Conservation (phyloP, 2,888 invertebrate species). For the Drosophila meridiana region DNA sequence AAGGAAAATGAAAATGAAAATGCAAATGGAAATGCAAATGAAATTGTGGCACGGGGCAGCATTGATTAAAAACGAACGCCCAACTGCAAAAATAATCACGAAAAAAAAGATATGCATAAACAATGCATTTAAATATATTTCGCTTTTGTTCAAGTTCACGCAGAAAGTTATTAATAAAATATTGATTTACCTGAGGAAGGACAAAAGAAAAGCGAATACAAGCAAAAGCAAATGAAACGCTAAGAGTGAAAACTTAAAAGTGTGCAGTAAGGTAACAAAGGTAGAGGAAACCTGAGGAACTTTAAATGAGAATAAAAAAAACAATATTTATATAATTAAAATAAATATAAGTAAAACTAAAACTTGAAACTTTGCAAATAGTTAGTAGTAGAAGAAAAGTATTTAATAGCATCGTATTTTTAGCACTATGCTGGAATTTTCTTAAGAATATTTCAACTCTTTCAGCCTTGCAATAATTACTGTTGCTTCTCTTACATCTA, state of each 20-base stretch:
- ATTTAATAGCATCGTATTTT: background rate
- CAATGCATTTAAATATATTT: slow-evolving; percentile 21
- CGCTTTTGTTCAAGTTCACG: background rate
- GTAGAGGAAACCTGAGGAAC: background rate
- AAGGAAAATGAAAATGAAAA: slow-evolving; percentile 38
- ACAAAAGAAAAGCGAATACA: background rate
- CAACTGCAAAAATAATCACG: slow-evolving; percentile 25
- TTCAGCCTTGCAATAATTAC: background rate
- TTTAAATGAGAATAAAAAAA: background rate
- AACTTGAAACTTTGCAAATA: background rate
- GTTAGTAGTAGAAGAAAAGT: background rate
- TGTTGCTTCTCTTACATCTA: background rate
- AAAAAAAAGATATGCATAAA: slow-evolving; percentile 8
- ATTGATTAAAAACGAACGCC: slow-evolving; percentile 56
- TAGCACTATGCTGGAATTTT: background rate
- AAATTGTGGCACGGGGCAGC: slow-evolving; percentile 44
- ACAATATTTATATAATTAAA: background rate
- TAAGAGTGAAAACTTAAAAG: background rate
- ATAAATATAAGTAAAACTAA: background rate
- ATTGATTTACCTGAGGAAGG: background rate
- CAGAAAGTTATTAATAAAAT: background rate
- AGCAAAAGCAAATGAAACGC: background rate
- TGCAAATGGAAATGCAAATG: slow-evolving; percentile 45
- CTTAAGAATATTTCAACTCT: background rate
- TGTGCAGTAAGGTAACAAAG: background rate